Evolutionary conservation across 1,140 invertebrate genomes (phyloP), one percentile per base, ranked within the genome.

Genomic region (Aphaenogaster ashmeadi): DNA sequence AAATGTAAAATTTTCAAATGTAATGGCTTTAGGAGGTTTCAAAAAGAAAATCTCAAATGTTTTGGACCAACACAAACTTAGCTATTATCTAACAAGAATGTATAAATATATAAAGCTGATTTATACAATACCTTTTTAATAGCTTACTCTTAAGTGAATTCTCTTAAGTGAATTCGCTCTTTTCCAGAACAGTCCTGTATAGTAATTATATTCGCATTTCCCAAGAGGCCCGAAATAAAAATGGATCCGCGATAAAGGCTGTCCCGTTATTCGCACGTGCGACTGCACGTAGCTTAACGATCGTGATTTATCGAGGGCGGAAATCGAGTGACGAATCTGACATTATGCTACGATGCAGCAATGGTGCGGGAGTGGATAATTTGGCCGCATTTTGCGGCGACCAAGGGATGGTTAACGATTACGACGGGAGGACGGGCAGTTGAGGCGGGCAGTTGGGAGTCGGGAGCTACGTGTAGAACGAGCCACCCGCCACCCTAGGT

Each of bases 331-430:
- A 78, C 88, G 74, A 89, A 79, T 75, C 66, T 54, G 52, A 75
- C 77, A 41, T 89, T 74, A 72, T 21, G 41, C 47, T 41, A 36
- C 86, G 52, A 78, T 66, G 9, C 44, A 15, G 56, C 36, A 11
- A 58, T 33, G 52, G 64, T 36, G 58, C 4, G 69, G 50, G 21
- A 83, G 69, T 44, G 90, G 87, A 90, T 92, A 93, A 94, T 92
- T 90, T 88, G 88, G 89, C 77, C 87, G 89, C 79, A 92, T 92
- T 93, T 89, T 87, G 91, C 86, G 64, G 86, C 90, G 84, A 89
- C 66, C 74, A 89, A 58, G 78, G 77, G 86, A 47, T 88, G 88
- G 91, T 92, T 93, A 92, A 90, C 89, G 91, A 93, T 92, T 89
- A 87, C 77, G 47, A 38, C 21, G 21, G 64, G 50, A 27, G 44